Evolutionary conservation across 2,797 vertebrate species (phyloP).

Genomic region (Pipistrellus kuhlii): DNA sequence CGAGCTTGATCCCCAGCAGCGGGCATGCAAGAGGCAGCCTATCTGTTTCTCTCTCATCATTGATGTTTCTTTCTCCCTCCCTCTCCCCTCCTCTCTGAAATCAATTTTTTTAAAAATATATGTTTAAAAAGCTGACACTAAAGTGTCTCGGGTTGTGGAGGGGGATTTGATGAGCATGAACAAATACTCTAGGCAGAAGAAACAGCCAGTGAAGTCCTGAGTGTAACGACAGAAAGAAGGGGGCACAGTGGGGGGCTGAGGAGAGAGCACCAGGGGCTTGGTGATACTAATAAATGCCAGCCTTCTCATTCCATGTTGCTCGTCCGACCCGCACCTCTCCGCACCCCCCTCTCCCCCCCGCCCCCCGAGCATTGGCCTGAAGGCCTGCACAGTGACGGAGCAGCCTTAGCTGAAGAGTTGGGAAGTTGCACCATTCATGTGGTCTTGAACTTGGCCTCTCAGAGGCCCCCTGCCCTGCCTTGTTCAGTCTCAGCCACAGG

Average conservation of each 20-base stretch:
- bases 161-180: not conserved
- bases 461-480: not conserved
- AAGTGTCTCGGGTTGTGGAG: not conserved
- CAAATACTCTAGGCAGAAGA: not conserved
- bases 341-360: no score
- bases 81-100: not conserved
- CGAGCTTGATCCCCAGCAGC: no score
- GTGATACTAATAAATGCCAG: not conserved
- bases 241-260: accelerated
- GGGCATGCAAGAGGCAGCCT: not conserved
- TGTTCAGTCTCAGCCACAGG: not conserved
- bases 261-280: no score
- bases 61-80: not conserved
- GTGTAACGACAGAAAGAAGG: not conserved
- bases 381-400: not conserved
- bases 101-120: not conserved
- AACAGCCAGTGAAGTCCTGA: not conserved
- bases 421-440: no score
- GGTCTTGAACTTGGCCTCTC: not conserved
- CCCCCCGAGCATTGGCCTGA: not conserved
- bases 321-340: not conserved
- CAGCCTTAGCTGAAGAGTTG: not conserved
- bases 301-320: not conserved
- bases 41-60: not conserved
- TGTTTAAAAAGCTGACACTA: not conserved